These are phyloP conservation scores for Apostichopus japonicus DNA, from an alignment of 35 echinoderm and acorn worm species.

Conservation along the genomic window DNA sequence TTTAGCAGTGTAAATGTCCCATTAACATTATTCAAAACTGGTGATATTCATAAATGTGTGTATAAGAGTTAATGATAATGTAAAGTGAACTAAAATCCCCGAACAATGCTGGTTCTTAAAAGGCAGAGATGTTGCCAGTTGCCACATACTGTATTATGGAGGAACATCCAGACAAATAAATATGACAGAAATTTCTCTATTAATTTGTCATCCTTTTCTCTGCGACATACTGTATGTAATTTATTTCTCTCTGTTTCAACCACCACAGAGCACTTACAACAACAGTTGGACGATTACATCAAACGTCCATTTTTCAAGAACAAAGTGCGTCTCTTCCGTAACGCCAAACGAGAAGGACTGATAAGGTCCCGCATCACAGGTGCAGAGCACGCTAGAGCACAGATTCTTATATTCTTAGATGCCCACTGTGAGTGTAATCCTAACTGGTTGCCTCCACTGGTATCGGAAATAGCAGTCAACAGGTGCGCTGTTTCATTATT, in stretches of 20 bases:
- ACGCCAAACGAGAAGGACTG: slow-evolving; percentile 79
- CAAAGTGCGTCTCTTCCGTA: slow-evolving; percentile 78
- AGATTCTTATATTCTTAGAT: slow-evolving; percentile 83
- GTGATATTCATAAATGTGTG: too few relatives aligned
- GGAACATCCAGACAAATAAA: too few relatives aligned
- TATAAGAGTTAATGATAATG: too few relatives aligned
- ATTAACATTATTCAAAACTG: too few relatives aligned
- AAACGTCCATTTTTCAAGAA: slow-evolving; percentile 62
- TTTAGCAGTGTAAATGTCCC: too few relatives aligned
- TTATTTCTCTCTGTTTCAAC: not conserved
- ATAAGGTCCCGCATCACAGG: slow-evolving; percentile 76
- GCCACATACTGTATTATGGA: too few relatives aligned
- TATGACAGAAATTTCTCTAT: too few relatives aligned
- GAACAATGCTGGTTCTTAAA: too few relatives aligned
- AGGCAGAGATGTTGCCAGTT: too few relatives aligned
- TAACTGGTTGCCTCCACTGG: slow-evolving; percentile 87
- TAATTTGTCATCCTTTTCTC: too few relatives aligned
- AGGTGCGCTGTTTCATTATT: slow-evolving; percentile 50
- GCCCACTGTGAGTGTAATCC: slow-evolving; percentile 89
- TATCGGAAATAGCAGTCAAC: slow-evolving; percentile 82
- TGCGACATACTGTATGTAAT: not conserved
- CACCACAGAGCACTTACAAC: slow-evolving; percentile 67
- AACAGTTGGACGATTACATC: slow-evolving; percentile 75
- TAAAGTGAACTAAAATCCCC: too few relatives aligned
- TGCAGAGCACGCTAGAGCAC: slow-evolving; percentile 60